phyloP scores from a whole-genome alignment of 2,888 invertebrate species.

The Oxyteleia sp. region DNA sequence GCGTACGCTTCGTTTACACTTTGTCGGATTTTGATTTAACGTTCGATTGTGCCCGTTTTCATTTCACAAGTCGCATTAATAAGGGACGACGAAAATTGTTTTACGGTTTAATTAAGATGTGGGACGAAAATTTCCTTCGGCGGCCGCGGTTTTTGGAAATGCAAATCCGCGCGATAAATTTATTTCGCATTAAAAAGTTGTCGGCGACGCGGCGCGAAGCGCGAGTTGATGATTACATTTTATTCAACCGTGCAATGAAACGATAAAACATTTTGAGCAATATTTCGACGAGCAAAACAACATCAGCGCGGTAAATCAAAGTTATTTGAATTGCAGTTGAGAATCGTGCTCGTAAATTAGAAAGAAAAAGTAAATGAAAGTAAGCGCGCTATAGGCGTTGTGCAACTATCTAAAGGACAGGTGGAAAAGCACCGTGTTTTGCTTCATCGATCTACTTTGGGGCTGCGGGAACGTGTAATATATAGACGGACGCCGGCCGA shows the following conservation, averaged over 20 bases:
- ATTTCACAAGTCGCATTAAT: conserved; percentile 43
- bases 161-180: conserved; percentile 42
- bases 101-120: conserved; percentile 45
- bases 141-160: conserved; percentile 46
- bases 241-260: conserved; percentile 61
- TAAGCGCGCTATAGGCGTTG: conserved; percentile 48
- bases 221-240: conserved; percentile 64
- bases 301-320: conserved; percentile 60
- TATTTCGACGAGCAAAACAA: conserved; percentile 60
- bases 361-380: conserved; percentile 69
- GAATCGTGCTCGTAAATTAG: conserved; percentile 56
- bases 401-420: conserved; percentile 69
- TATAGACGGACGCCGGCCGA: conserved; percentile 40
- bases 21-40: conserved; percentile 71
- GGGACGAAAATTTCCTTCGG: conserved; percentile 2
- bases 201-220: conserved; percentile 24
- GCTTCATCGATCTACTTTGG: conserved; percentile 71
- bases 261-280: conserved; percentile 60
- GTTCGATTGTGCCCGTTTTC: conserved; percentile 46
- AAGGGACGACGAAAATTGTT: conserved; percentile 29
- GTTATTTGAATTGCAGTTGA: conserved; percentile 65
- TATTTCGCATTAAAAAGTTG: conserved; percentile 41
- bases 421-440: conserved; percentile 69
- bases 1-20: conserved; percentile 65
- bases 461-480: conserved; percentile 43